Evolutionary conservation across 2,797 vertebrate species (phyloP).

Genomic region (Phoxinus dragarum): DNA sequence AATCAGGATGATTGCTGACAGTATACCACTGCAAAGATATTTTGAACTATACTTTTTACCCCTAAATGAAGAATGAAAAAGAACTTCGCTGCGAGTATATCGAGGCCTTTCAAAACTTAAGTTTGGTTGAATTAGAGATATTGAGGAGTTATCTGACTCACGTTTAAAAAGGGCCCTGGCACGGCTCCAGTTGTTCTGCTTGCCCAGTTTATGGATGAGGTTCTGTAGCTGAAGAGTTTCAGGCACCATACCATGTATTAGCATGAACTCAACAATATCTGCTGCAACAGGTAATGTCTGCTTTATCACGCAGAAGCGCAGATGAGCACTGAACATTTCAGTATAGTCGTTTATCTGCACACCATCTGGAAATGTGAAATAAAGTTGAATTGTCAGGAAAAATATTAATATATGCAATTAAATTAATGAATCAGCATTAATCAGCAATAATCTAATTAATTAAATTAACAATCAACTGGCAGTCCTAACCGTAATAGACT

Average conservation of each 20-base stretch:
- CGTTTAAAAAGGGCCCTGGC: slow-evolving; percentile 89
- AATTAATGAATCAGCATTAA: not conserved
- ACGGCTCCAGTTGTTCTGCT: slow-evolving; percentile 87
- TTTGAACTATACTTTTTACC: not conserved
- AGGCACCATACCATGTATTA: slow-evolving; percentile 81
- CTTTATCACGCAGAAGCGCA: slow-evolving; percentile 83
- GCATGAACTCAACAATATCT: slow-evolving; percentile 87
- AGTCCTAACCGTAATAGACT: not conserved
- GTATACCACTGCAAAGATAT: not conserved
- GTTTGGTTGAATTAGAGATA: not conserved
- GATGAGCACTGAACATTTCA: slow-evolving; percentile 84
- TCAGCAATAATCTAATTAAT: not conserved
- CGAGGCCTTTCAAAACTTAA: not conserved
- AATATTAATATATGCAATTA: not conserved
- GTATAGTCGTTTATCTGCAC: slow-evolving; percentile 77
- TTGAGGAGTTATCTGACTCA: slow-evolving; percentile 73
- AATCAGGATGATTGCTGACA: not conserved
- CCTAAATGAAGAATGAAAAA: not conserved
- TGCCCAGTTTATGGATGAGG: slow-evolving; percentile 89
- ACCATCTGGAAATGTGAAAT: slow-evolving; percentile 70
- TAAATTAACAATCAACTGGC: not conserved
- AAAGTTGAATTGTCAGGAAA: not conserved
- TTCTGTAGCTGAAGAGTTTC: slow-evolving; percentile 80
- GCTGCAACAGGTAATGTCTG: slow-evolving; percentile 84
- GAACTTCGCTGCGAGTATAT: not conserved